phyloP scores from a whole-genome alignment of 1,140 invertebrate genomes.

The Panulirus ornatus region DNA sequence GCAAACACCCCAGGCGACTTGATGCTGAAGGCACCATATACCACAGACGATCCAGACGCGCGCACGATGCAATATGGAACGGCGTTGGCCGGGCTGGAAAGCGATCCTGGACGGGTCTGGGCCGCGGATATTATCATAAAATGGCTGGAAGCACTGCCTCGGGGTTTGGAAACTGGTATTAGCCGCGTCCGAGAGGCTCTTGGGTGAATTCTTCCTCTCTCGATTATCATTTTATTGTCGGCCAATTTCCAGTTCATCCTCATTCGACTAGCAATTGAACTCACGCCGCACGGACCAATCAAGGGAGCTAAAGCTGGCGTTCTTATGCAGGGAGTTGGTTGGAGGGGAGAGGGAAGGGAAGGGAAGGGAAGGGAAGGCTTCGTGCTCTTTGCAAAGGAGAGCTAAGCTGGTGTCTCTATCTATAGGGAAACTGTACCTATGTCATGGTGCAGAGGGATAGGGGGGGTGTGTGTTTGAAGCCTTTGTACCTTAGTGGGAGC shows the following conservation, averaged over 20 bases:
- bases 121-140: conserved; percentile 66
- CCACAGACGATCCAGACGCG: background rate
- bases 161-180: conserved; percentile 69
- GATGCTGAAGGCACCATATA: background rate
- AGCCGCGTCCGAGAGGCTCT: conserved; percentile 41
- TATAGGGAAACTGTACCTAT: too few species aligned
- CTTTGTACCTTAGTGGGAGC: too few species aligned
- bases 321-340: too few species aligned
- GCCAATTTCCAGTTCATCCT: conserved; percentile 65
- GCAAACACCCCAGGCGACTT: background rate
- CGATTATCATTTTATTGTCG: conserved; percentile 70
- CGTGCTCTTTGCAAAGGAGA: too few species aligned
- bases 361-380: too few species aligned
- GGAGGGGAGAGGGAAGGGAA: too few species aligned
- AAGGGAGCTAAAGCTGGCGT: too few species aligned
- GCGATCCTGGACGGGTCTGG: conserved; percentile 22
- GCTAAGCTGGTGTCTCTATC: too few species aligned
- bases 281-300: conserved; percentile 28
- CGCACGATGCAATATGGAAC: conserved; percentile 61
- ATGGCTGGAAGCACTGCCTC: conserved; percentile 64
- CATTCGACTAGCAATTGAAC: conserved; percentile 42
- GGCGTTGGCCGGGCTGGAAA: background rate
- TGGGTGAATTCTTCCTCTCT: conserved; percentile 58
- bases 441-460: too few species aligned
- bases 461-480: too few species aligned